Base-by-base conservation (phyloP, 2,113 vertebrate species). In the Ellobius talpinus region DNA sequence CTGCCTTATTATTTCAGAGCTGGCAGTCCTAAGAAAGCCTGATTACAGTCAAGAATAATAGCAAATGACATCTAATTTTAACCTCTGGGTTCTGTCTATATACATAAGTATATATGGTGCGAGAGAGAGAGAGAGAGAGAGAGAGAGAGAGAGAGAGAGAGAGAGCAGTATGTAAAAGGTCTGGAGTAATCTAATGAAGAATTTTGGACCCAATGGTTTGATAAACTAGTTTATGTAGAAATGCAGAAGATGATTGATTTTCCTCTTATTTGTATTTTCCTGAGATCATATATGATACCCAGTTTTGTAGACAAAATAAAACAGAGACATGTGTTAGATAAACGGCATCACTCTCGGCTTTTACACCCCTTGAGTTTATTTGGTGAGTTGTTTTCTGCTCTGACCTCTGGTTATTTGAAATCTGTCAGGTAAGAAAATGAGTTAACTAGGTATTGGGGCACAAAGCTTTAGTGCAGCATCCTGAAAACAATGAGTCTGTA, bases 401-500 rank as follows among this genome's bases (percentile, higher is more conserved):
- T 86, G 33, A 72, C 29, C 52, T 55, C 36, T 11, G 74, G 74
- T 66, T 47, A 74, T 72, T 70, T 89, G 70, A 81, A 52, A 87
- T 91, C 8, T 77, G 24, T 26, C 84, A 70, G 58, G 90, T 76
- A 73, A 79, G 39, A 91, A 89, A 96, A 55, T 52, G 70, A 89
- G 95, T 36, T 87, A 72, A 45, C 65, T 92, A 72, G 77, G 33
- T 78, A 63, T 66, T 73, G 86, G 63, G 10, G 11, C 79, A 23
- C 45, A 36, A 92, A 81, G 26, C 66, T 90, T 87, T 93, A 89
- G 89, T 72, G 52, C 36, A 45, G 31, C 73, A 58, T 91, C 58
- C 90, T 82, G 85, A 76, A 97, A 87, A 94, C 16, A 95, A 70
- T 52, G 95, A 97, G 91, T 92, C 79, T 76, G 24, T 92, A 94